phyloP scores from a whole-genome alignment of 2,888 invertebrate genomes.

The Alsophila aescularia region DNA sequence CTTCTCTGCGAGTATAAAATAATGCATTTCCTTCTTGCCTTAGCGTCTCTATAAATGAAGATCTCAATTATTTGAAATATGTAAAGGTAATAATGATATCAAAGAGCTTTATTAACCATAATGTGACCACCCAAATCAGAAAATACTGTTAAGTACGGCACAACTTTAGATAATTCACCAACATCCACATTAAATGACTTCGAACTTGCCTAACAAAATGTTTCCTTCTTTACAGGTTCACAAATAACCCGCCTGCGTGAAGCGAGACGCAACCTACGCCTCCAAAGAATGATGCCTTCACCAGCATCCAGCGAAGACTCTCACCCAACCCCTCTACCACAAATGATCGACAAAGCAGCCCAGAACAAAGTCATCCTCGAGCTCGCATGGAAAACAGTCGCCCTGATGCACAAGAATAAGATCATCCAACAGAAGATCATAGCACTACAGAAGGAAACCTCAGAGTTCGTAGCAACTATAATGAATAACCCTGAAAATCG shows the following conservation, averaged over 20 bases:
- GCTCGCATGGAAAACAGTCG: slow-evolving; percentile 86
- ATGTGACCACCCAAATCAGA: too few species aligned
- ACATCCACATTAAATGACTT: too few species aligned
- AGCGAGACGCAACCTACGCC: slow-evolving; percentile 65
- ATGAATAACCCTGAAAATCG: slow-evolving; percentile 81
- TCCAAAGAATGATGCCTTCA: slow-evolving; percentile 52
- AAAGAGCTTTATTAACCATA: too few species aligned
- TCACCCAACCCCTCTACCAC: slow-evolving; percentile 38
- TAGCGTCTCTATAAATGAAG: too few species aligned
- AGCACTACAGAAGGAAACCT: slow-evolving; percentile 85
- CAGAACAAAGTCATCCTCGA: slow-evolving; percentile 83
- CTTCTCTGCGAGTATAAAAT: too few species aligned
- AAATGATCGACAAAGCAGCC: slow-evolving; percentile 53
- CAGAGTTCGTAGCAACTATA: slow-evolving; percentile 85
- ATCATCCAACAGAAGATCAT: slow-evolving; percentile 85
- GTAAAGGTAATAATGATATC: too few species aligned
- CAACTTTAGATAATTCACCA: too few species aligned
- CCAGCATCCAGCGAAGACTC: slow-evolving; percentile 47
- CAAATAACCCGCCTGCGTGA: slow-evolving; percentile 65
- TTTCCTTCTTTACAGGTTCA: slow-evolving; percentile 63
- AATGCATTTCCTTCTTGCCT: too few species aligned
- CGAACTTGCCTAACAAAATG: neutral
- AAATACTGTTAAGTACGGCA: too few species aligned
- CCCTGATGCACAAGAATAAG: slow-evolving; percentile 85
- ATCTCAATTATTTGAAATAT: too few species aligned